A percentile compares a stretch with the other conserved stretches of the same genome.
These are phyloP conservation scores for Thymelicus acteon DNA, from an alignment of 2,888 invertebrate genomes.

Conservation along the genomic window DNA sequence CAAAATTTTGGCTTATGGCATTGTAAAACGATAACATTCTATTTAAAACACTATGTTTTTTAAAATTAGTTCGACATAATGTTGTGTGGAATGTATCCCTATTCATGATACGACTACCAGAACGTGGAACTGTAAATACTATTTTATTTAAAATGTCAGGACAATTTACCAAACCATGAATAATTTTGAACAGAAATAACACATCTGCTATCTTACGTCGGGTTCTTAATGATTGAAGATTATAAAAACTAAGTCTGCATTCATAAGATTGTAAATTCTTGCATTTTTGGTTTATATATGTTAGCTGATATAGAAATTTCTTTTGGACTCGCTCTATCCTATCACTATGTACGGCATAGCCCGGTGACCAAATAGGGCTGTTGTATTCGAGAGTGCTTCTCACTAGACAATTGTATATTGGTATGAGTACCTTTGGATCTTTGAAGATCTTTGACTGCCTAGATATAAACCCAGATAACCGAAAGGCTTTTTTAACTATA, in stretches of 20 bases:
- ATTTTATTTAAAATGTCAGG: background rate
- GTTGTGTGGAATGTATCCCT: background rate
- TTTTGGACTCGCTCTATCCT: background rate
- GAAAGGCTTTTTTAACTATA: conserved; percentile 3
- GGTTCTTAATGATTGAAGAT: background rate
- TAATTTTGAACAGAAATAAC: background rate
- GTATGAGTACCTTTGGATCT: background rate
- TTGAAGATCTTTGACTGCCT: conserved; percentile 1
- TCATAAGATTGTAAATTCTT: background rate
- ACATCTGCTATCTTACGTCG: background rate
- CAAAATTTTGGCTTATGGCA: background rate
- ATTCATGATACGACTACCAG: background rate
- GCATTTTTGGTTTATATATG: background rate
- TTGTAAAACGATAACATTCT: background rate
- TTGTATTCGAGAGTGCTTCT: conserved; percentile 1
- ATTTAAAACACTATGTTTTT: background rate
- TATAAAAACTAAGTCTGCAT: background rate
- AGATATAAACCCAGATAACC: background rate
- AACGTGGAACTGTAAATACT: background rate
- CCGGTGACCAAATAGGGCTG: background rate
- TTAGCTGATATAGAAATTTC: conserved; percentile 3
- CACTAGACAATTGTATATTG: background rate
- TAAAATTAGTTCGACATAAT: background rate
- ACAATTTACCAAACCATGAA: background rate
- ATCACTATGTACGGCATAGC: background rate